Conservation (phyloP, 2,888 invertebrate genomes). For the Camponotus fellah region DNA sequence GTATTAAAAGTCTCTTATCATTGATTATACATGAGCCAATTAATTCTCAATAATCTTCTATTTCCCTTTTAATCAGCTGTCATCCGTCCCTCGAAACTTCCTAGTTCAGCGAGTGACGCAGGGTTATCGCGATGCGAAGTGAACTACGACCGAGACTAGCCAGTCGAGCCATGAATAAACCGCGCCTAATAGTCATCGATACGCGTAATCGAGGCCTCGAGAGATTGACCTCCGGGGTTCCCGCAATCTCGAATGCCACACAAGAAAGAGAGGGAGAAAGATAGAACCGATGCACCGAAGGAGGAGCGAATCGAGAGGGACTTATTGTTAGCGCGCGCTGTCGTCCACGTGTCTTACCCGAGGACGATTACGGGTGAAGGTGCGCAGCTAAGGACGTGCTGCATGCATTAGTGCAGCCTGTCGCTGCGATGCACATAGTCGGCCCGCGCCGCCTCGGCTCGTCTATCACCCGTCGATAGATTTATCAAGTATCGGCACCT, state of each 20-base stretch:
- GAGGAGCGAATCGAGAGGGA: slow-evolving; percentile 55
- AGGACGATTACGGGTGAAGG: slow-evolving; percentile 72
- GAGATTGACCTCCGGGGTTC: slow-evolving; percentile 48
- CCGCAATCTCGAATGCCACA: slow-evolving; percentile 58
- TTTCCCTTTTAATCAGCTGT: slow-evolving; percentile 57
- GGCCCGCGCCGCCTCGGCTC: slow-evolving; percentile 73
- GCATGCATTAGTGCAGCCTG: slow-evolving; percentile 42
- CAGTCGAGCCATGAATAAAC: slow-evolving; percentile 58
- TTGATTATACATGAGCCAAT: neutral
- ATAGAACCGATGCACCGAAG: slow-evolving; percentile 55
- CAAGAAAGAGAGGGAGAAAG: slow-evolving; percentile 48
- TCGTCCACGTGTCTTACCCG: slow-evolving; percentile 66
- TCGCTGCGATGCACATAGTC: slow-evolving; percentile 55
- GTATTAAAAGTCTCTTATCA: neutral
- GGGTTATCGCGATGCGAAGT: slow-evolving; percentile 54
- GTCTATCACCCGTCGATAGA: slow-evolving; percentile 82
- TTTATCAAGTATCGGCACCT: slow-evolving; percentile 84
- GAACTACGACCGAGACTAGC: slow-evolving; percentile 50
- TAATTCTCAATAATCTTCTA: slow-evolving; percentile 38
- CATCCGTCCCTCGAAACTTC: slow-evolving; percentile 46
- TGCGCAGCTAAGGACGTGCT: slow-evolving; percentile 56
- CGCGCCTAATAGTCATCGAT: slow-evolving; percentile 66
- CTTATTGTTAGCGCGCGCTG: slow-evolving; percentile 46
- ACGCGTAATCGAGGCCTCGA: slow-evolving; percentile 61
- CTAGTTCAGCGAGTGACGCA: slow-evolving; percentile 34